phyloP scores from a whole-genome alignment of 1,140 invertebrate species.

The Brachystomella parvula region DNA sequence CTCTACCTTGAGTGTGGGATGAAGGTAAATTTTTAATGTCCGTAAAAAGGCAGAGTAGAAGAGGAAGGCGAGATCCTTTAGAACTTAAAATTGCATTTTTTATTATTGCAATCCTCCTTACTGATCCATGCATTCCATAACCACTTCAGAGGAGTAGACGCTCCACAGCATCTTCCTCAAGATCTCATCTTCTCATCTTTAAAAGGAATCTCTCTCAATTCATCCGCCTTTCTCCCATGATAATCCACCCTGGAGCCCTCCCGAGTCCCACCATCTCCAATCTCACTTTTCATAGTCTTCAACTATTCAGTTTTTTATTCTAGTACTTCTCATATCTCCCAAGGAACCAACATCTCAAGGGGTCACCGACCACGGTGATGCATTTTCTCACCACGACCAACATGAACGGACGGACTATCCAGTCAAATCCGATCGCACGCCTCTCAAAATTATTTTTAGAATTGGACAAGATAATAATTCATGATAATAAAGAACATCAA shows the following conservation, averaged over 20 bases:
- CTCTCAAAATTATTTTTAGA: too few species aligned
- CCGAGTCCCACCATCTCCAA: neutral
- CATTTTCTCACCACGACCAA: too few species aligned
- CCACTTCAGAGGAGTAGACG: neutral
- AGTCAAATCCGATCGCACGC: too few species aligned
- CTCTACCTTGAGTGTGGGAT: neutral
- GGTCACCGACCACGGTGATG: conserved; percentile 7
- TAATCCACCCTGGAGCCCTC: conserved; percentile 3
- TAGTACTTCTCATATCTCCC: neutral
- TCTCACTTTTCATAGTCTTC: neutral
- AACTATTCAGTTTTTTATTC: neutral
- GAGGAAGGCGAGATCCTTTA: neutral
- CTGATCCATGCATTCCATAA: neutral
- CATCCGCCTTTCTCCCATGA: neutral
- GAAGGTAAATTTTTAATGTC: neutral
- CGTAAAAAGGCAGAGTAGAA: neutral
- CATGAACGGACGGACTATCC: too few species aligned
- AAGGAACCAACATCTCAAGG: neutral
- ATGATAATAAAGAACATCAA: too few species aligned
- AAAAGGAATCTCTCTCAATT: conserved; percentile 4
- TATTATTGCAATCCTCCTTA: conserved; percentile 1
- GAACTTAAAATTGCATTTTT: conserved; percentile 6
- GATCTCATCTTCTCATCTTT: conserved; percentile 4
- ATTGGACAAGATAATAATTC: too few species aligned
- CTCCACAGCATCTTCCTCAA: neutral